phyloP scores from a whole-genome alignment of 1,140 invertebrate species.

The Odontomachus brunneus region DNA sequence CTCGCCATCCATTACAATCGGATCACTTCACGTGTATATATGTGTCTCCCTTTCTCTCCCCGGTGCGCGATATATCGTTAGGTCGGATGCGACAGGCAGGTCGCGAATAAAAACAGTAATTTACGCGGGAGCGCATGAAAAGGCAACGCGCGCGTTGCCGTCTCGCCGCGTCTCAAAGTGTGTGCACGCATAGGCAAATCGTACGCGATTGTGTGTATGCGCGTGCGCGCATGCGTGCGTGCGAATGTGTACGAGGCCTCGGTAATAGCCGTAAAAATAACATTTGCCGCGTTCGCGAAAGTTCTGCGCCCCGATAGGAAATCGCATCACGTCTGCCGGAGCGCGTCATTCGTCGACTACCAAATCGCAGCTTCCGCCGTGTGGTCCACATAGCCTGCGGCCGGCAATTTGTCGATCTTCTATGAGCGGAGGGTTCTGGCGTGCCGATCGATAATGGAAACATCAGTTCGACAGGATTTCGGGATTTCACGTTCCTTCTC shows the following conservation, averaged over 20 bases:
- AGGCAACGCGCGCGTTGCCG: too few species aligned
- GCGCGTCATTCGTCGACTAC: slow-evolving; percentile 41
- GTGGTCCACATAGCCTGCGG: slow-evolving; percentile 17
- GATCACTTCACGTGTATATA: slow-evolving; percentile 4
- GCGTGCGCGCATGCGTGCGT: not conserved
- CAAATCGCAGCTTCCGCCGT: slow-evolving; percentile 23
- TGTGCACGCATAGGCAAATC: not conserved
- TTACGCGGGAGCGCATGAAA: slow-evolving; percentile 7
- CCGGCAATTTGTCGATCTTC: slow-evolving; percentile 43
- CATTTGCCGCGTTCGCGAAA: not conserved
- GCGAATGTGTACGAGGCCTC: not conserved
- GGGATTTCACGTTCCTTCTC: slow-evolving; percentile 8
- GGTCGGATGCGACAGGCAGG: not conserved
- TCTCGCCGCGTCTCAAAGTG: not conserved
- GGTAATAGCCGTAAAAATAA: slow-evolving; percentile 30
- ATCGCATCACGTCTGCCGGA: slow-evolving; percentile 47
- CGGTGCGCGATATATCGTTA: slow-evolving; percentile 10
- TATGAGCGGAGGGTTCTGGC: not conserved
- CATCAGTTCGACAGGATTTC: slow-evolving; percentile 17
- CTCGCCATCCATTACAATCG: slow-evolving; percentile 37
- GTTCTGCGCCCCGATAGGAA: slow-evolving; percentile 27
- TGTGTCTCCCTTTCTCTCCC: not conserved
- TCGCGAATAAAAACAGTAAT: slow-evolving; percentile 44
- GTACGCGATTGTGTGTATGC: too few species aligned
- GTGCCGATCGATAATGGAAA: slow-evolving; percentile 43